Evolutionary conservation across 2,797 vertebrate genomes (phyloP).

Genomic region (Columba guinea): DNA sequence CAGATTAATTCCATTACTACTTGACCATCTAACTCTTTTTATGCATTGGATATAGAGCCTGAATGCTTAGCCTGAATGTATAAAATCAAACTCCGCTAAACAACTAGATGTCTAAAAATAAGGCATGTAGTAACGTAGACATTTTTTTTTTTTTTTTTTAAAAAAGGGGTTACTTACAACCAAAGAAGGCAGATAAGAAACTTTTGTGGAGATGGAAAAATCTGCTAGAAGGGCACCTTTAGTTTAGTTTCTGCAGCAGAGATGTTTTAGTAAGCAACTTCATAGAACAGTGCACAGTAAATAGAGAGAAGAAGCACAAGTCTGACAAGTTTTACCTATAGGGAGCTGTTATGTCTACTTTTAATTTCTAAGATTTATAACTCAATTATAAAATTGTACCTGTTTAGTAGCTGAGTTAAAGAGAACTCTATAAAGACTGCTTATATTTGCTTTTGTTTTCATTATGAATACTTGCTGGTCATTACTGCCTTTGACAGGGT

Average conservation of each 20-base stretch:
- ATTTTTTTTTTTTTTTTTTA: not conserved
- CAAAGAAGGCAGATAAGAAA: not conserved
- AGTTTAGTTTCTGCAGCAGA: not conserved
- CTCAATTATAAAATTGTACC: not conserved
- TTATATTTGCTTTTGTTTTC: not conserved
- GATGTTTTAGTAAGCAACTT: not conserved
- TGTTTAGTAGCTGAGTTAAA: not conserved
- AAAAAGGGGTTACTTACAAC: fast-evolving
- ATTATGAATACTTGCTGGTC: not conserved
- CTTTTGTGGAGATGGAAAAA: not conserved
- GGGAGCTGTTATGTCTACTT: not conserved
- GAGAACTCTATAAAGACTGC: not conserved
- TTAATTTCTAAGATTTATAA: not conserved
- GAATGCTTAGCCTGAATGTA: not conserved
- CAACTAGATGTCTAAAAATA: not conserved
- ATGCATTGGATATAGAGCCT: not conserved
- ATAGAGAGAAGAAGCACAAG: not conserved
- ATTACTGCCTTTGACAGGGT: not conserved
- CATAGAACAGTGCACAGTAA: not conserved
- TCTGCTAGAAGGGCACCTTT: not conserved
- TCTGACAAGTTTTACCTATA: not conserved
- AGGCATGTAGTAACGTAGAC: not conserved
- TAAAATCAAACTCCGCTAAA: not conserved
- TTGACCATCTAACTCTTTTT: not conserved
- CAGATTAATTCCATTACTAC: not conserved